Conservation (phyloP, 1,140 invertebrate species). For the Drosophila paulistorum region DNA sequence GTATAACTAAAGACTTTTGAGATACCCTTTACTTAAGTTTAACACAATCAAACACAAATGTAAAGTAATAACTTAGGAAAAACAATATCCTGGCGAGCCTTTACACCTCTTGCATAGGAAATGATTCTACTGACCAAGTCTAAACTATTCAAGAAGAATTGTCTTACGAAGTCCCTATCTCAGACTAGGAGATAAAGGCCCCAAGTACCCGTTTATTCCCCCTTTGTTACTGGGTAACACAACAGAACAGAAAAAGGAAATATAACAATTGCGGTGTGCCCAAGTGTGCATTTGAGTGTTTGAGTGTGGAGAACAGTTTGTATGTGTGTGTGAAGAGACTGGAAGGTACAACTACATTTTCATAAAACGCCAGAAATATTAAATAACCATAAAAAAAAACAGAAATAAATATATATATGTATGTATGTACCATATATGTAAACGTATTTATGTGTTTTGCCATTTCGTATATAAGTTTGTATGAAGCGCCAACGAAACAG, state of each 20-base stretch:
- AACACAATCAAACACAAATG: no score
- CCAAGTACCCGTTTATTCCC: no score
- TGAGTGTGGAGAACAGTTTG: background rate
- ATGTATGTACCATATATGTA: slow-evolving; percentile 34
- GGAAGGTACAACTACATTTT: slow-evolving; percentile 68
- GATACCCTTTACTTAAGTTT: background rate
- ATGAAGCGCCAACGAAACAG: slow-evolving; percentile 35
- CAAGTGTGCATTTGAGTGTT: slow-evolving; percentile 12
- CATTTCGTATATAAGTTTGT: slow-evolving; percentile 64
- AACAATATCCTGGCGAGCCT: no score
- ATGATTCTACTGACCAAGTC: background rate
- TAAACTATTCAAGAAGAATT: no score
- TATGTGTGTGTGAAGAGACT: slow-evolving; percentile 18
- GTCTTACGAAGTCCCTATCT: no score
- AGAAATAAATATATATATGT: slow-evolving; percentile 33
- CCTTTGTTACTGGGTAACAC: background rate
- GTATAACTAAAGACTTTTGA: background rate
- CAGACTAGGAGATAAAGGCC: no score
- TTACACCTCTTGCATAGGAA: background rate
- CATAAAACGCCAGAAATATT: slow-evolving; percentile 73
- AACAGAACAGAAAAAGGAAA: slow-evolving; percentile 11
- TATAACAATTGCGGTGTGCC: slow-evolving; percentile 51
- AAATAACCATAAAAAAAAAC: slow-evolving; percentile 71
- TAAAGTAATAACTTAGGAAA: no score
- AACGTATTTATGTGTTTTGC: slow-evolving; percentile 71